phyloP scores from a whole-genome alignment of 2,888 invertebrate species.

The Leucoma salicis region DNA sequence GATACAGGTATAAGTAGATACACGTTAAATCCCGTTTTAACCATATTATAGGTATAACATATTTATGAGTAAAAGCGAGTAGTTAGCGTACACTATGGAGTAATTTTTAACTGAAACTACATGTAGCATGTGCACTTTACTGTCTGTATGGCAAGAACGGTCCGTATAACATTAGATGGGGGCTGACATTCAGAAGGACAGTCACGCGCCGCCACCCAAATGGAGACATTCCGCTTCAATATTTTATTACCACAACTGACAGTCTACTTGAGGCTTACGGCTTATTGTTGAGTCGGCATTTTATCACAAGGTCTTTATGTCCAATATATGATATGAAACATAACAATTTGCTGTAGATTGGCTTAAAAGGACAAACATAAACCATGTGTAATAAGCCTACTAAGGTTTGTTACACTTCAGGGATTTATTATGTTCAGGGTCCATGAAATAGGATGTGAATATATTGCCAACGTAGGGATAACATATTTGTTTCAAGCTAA shows the following conservation, averaged over 20 bases:
- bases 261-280: conserved; percentile 25
- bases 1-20: no score
- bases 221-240: conserved; percentile 36
- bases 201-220: conserved; percentile 25
- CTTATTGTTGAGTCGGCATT: conserved; percentile 45
- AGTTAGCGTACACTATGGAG: conserved; percentile 7
- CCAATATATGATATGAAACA: background rate
- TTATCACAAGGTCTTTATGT: conserved; percentile 18
- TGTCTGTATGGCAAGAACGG: conserved; percentile 41
- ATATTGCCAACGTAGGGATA: background rate
- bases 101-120: conserved; percentile 34
- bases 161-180: conserved; percentile 44
- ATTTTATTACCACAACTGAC: conserved; percentile 46
- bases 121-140: conserved; percentile 65
- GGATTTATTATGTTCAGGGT: conserved; percentile 1
- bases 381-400: no score
- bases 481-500: background rate
- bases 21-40: no score
- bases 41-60: no score
- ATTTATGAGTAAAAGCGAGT: no score
- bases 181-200: conserved; percentile 24
- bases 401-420: background rate
- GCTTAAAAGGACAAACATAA: background rate
- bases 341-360: background rate
- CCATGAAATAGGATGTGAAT: background rate